Evolutionary conservation across 2,113 vertebrate genomes (phyloP).

Genomic region (Atrichornis clamosus): DNA sequence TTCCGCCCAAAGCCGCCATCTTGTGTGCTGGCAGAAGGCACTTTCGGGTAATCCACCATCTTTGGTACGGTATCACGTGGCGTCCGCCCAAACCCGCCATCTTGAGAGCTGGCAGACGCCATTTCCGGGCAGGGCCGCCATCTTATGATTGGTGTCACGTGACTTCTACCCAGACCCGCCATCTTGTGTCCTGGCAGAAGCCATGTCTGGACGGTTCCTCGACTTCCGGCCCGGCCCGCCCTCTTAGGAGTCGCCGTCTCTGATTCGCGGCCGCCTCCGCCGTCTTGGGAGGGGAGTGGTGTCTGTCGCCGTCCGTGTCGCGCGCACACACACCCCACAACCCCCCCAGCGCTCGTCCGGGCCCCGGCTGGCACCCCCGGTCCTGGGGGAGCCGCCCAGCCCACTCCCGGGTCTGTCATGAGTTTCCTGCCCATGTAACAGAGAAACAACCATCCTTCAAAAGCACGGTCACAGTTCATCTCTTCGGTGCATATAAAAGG

Average conservation of each 20-base stretch:
- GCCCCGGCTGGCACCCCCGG: too few relatives aligned
- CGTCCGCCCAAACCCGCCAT: neutral
- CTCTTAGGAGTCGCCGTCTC: too few relatives aligned
- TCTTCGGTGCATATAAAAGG: neutral
- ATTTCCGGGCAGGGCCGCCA: too few relatives aligned
- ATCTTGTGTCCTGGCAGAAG: neutral
- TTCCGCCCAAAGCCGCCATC: too few relatives aligned
- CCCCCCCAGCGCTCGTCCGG: accelerated
- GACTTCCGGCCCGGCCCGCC: too few relatives aligned
- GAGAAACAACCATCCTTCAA: neutral
- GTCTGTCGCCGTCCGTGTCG: accelerated
- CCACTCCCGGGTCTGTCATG: accelerated
- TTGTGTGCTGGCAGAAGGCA: too few relatives aligned
- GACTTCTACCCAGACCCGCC: neutral
- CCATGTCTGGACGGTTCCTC: too few relatives aligned
- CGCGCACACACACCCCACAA: accelerated
- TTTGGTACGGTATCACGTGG: neutral
- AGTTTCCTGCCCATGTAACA: neutral
- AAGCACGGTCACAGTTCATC: neutral
- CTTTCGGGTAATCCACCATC: neutral
- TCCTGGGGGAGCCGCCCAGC: too few relatives aligned
- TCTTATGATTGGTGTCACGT: neutral
- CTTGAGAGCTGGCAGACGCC: neutral
- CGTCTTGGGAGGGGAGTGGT: accelerated
- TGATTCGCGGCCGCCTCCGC: neutral